phyloP scores from a whole-genome alignment of 2,113 vertebrate species.

The Trichomycterus rosablanca region DNA sequence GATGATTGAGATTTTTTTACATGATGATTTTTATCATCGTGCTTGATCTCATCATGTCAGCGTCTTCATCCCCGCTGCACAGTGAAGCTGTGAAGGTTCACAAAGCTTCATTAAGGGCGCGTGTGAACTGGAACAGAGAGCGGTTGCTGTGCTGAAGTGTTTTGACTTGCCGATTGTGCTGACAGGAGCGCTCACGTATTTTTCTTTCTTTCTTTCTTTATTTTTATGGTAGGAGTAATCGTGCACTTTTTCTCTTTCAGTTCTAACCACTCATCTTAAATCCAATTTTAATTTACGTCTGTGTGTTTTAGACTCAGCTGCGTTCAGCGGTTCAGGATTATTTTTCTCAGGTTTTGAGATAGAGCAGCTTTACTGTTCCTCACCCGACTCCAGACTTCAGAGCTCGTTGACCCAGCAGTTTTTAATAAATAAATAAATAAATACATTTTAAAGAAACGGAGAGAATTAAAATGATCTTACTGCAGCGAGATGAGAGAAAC shows the following conservation, averaged over 20 bases:
- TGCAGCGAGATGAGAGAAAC: conserved; percentile 23
- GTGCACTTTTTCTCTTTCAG: too few species aligned
- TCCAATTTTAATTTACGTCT: conserved; percentile 49
- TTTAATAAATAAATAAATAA: conserved; percentile 18
- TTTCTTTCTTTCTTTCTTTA: too few species aligned
- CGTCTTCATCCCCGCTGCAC: too few species aligned
- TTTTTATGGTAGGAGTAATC: too few species aligned
- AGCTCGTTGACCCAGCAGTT: conserved; percentile 37
- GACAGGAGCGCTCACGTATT: too few species aligned
- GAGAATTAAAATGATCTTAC: conserved; percentile 38
- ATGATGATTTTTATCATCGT: too few species aligned
- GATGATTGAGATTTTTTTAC: too few species aligned
- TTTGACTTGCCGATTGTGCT: conserved; percentile 51
- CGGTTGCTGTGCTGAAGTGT: conserved; percentile 27
- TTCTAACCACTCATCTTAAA: conserved; percentile 56
- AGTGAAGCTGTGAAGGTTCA: conserved; percentile 25
- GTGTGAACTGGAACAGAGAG: conserved; percentile 42
- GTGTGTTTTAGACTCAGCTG: conserved; percentile 52
- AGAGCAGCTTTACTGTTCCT: conserved; percentile 39
- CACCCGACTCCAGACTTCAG: conserved; percentile 4
- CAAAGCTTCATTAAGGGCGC: conserved; percentile 24
- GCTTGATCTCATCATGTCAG: too few species aligned
- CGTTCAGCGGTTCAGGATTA: conserved; percentile 37
- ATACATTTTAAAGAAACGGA: conserved; percentile 36
- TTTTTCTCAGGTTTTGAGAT: conserved; percentile 34